These are phyloP conservation scores for Pandemis heparana DNA, from an alignment of 2,888 invertebrate genomes.

Conservation along the genomic window DNA sequence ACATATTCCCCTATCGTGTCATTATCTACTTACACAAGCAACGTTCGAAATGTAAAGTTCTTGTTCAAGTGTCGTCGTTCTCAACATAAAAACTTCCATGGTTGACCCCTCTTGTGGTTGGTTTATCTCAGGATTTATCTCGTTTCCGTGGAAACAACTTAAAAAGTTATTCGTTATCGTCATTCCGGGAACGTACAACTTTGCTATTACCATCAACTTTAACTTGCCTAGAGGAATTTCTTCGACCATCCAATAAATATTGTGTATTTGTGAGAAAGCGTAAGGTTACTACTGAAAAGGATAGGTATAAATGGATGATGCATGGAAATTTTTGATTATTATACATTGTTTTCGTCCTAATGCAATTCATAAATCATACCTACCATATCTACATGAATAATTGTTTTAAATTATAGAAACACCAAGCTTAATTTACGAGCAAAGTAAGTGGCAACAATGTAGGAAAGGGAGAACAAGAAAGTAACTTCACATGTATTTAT, in stretches of 20 bases:
- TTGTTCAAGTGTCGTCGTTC: constrained; percentile 42
- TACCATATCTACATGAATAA: background rate
- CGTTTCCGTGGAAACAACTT: constrained; percentile 75
- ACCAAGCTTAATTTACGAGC: background rate
- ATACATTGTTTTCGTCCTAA: background rate
- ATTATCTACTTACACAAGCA: constrained; percentile 12
- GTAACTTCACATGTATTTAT: background rate
- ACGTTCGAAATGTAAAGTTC: constrained; percentile 21
- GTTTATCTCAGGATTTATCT: constrained; percentile 78
- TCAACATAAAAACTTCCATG: constrained; percentile 62
- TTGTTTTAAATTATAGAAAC: constrained; percentile 1
- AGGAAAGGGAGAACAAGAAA: background rate
- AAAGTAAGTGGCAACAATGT: background rate
- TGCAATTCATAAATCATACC: background rate
- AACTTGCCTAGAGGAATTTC: constrained; percentile 13
- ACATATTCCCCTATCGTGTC: constrained; percentile 22
- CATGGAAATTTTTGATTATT: background rate
- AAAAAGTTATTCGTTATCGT: constrained; percentile 66
- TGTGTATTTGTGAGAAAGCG: background rate
- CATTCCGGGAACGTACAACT: constrained; percentile 65
- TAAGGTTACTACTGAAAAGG: background rate
- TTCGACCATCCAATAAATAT: constrained; percentile 2
- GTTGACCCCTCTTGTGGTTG: constrained; percentile 57
- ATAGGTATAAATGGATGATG: no score
- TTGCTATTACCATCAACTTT: constrained; percentile 45